Evolutionary conservation across 2,888 invertebrate genomes (phyloP), one percentile per base, ranked within the genome.

Genomic region (Drosophila recens): DNA sequence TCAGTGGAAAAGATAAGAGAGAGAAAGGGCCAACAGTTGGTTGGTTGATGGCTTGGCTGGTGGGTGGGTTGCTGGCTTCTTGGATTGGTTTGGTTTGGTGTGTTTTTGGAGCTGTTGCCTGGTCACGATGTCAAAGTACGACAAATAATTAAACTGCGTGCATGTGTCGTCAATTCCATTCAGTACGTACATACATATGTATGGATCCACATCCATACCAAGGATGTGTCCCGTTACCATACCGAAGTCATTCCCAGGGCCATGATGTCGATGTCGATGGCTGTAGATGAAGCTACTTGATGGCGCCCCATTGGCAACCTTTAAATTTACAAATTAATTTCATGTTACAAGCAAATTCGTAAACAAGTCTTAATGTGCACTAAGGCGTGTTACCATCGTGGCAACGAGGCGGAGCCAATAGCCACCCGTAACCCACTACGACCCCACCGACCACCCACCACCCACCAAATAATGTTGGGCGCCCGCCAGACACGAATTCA

Each of bases 321-420:
- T 90, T 83, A 89, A 90, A 87, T 90, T 86, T 83, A 89, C 89
- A 86, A 86, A 86, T 90, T 86, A 90, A 86, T 90, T 86, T 90
- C 89, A 87, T 87, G 90, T 87, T 89, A 83, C 67, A 87, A 79
- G 81, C 85, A 87, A 90, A 85, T 85, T 83, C 89, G 89, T 87
- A 85, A 90, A 90, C 89, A 90, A 90, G 85, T 75, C 81, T 78
- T 89, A 85, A 87, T 90, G 90, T 90, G 89, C 89, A 89, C 72
- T 80, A 85, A 90, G 75, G 82, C 84, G 90, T 89, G 90, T 82
- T 68, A 67, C 68, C 73, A 73, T 38, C 82, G 67, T 63, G 57
- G 36, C 76, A 66, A 71, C 66, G 59, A 64, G 68, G 81, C 58
- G 53, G 48, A 59, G 53, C 53, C 51, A 36, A 48, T 27, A 45